phyloP scores from a whole-genome alignment of 2,113 vertebrate genomes.

The Otocyon megalotis region DNA sequence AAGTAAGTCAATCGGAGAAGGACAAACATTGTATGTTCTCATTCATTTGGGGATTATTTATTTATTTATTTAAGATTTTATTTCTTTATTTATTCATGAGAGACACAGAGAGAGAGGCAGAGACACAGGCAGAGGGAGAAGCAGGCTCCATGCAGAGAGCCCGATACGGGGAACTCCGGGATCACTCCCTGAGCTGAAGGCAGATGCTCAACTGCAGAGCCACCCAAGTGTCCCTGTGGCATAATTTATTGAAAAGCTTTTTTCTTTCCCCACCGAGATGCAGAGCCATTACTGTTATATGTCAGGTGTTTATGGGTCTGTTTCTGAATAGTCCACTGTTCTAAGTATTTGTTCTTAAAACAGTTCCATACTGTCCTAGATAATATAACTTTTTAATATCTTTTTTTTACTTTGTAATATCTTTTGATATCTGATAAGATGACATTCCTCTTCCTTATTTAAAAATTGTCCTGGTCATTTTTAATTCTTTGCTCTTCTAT shows the following conservation, averaged over 20 bases:
- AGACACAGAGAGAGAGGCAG: too few relatives aligned
- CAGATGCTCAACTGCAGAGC: too few relatives aligned
- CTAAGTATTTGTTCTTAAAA: background rate
- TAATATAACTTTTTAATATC: background rate
- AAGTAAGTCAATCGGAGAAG: too few relatives aligned
- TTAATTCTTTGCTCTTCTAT: background rate
- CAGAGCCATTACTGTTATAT: background rate
- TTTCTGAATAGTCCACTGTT: background rate
- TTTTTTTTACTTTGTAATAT: conserved; percentile 10
- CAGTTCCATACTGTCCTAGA: background rate
- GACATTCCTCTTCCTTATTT: background rate
- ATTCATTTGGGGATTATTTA: too few relatives aligned
- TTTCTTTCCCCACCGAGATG: background rate
- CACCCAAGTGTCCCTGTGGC: background rate
- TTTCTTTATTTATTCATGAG: too few relatives aligned
- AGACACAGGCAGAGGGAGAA: too few relatives aligned
- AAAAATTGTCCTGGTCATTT: background rate
- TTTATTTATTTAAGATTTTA: too few relatives aligned
- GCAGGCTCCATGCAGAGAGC: too few relatives aligned
- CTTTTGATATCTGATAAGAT: background rate
- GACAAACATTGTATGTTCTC: too few relatives aligned
- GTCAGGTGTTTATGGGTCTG: background rate
- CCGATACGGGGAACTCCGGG: too few relatives aligned
- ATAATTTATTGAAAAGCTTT: background rate
- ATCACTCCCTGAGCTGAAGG: too few relatives aligned